Evolutionary conservation across 2,797 vertebrate species (phyloP).

Genomic region (Syngnathus acus): DNA sequence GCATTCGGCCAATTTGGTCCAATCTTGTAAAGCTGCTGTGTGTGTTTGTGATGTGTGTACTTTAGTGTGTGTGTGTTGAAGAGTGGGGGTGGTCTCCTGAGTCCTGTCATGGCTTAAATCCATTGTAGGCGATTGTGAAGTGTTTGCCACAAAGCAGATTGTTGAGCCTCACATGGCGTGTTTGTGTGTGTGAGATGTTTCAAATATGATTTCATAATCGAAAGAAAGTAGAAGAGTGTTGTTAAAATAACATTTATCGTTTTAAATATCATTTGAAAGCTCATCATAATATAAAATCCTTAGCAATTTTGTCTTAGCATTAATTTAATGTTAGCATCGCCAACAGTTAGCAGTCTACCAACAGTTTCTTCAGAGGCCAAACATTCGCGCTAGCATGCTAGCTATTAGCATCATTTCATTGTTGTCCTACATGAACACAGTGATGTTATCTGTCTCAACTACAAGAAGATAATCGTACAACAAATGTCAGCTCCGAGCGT

Average conservation of each 20-base stretch:
- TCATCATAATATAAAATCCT: too few species aligned
- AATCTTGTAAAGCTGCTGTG: slow-evolving; percentile 3
- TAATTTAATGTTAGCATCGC: neutral
- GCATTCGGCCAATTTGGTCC: slow-evolving; percentile 8
- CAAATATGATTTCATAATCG: slow-evolving; percentile 25
- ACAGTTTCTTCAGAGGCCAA: neutral
- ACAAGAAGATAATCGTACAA: neutral
- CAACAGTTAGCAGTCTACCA: neutral
- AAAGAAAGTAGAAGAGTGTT: neutral
- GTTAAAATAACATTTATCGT: too few species aligned
- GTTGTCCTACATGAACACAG: neutral
- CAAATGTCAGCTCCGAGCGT: neutral
- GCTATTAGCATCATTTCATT: neutral
- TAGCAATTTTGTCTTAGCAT: neutral
- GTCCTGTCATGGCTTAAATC: slow-evolving; percentile 36
- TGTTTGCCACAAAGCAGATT: slow-evolving; percentile 33
- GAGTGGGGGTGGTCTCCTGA: slow-evolving; percentile 12
- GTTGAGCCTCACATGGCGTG: slow-evolving; percentile 22
- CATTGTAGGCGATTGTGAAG: slow-evolving; percentile 20
- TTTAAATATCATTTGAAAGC: too few species aligned
- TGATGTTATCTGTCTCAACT: neutral
- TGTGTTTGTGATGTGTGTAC: neutral
- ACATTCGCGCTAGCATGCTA: too few species aligned
- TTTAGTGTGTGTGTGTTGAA: neutral
- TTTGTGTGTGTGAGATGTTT: slow-evolving; percentile 26